phyloP scores from a whole-genome alignment of 2,113 vertebrate genomes.

The Trinectes maculatus region DNA sequence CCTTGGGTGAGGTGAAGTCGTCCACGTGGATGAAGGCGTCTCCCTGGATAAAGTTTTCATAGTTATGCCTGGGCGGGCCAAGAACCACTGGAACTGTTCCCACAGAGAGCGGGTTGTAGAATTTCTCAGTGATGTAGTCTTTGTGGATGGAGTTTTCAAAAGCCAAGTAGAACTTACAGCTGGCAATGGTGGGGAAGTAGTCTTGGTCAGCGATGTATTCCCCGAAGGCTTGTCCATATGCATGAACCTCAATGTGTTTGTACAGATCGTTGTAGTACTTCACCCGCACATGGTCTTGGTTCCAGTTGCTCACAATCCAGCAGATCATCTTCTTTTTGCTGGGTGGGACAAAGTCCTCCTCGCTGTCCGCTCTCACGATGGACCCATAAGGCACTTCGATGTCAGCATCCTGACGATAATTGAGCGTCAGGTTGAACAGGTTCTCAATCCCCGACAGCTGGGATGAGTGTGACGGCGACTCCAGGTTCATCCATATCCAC shows the following conservation, averaged over 20 bases:
- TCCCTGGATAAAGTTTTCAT: conserved; percentile 95
- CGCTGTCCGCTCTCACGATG: conserved; percentile 87
- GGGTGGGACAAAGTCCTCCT: conserved; percentile 91
- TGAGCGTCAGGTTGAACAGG: conserved; percentile 94
- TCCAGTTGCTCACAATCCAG: conserved; percentile 99
- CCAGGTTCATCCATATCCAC: conserved; percentile 99
- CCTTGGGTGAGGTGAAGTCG: conserved; percentile 92
- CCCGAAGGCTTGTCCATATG: conserved; percentile 93
- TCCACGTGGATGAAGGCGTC: conserved; percentile 97
- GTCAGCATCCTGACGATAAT: conserved; percentile 93
- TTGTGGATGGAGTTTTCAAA: conserved; percentile 99
- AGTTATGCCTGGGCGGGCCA: conserved; percentile 92
- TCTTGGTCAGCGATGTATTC: conserved; percentile 92
- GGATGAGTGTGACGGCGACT: conserved; percentile 94
- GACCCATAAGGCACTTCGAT: conserved; percentile 98
- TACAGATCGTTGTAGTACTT: conserved; percentile 97
- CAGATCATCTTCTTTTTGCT: conserved; percentile 95
- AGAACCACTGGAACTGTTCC: conserved; percentile 94
- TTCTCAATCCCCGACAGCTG: conserved; percentile 93
- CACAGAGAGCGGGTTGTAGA: conserved; percentile 93
- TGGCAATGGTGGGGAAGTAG: conserved; percentile 93
- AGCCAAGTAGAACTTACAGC: conserved; percentile 96
- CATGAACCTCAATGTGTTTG: conserved; percentile 95
- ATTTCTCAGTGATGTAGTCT: conserved; percentile 98
- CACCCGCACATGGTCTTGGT: conserved; percentile 91